A percentile compares a stretch with the other conserved stretches of the same genome.
These are phyloP conservation scores for Syrphus vitripennis DNA, from an alignment of 2,888 invertebrate species.

Conservation along the genomic window DNA sequence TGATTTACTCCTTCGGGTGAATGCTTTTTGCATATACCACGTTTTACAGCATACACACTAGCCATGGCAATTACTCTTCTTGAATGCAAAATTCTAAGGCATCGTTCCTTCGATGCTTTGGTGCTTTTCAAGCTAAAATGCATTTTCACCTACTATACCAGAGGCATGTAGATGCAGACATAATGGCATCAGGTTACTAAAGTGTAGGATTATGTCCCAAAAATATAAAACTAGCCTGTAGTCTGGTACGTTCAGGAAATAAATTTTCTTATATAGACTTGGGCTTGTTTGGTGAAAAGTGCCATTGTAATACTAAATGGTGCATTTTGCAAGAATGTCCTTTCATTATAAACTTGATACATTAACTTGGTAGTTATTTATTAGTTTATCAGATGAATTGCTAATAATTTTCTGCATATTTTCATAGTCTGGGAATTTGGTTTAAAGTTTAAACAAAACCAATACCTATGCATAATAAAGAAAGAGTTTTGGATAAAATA, in stretches of 20 bases:
- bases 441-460: no score
- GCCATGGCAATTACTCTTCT: slow-evolving; percentile 15
- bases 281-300: background rate
- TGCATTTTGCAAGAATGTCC: background rate
- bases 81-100: slow-evolving; percentile 10
- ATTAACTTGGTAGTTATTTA: slow-evolving; percentile 17
- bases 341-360: background rate
- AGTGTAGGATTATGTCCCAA: slow-evolving; percentile 8
- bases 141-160: slow-evolving; percentile 5
- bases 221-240: slow-evolving; percentile 5
- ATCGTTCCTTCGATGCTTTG: background rate
- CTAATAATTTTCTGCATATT: slow-evolving; percentile 15
- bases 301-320: slow-evolving; percentile 36
- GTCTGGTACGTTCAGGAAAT: slow-evolving; percentile 17
- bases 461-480: no score
- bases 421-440: background rate
- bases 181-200: slow-evolving; percentile 29
- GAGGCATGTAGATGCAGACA: background rate
- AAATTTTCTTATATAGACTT: slow-evolving; percentile 38
- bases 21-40: background rate
- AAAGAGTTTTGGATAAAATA: no score
- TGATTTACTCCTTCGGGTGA: slow-evolving; percentile 43
- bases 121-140: background rate
- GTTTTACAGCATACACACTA: background rate
- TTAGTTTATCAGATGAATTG: slow-evolving; percentile 24